Conservation (phyloP, 2,888 invertebrate genomes). For the Deilephila porcellus region DNA sequence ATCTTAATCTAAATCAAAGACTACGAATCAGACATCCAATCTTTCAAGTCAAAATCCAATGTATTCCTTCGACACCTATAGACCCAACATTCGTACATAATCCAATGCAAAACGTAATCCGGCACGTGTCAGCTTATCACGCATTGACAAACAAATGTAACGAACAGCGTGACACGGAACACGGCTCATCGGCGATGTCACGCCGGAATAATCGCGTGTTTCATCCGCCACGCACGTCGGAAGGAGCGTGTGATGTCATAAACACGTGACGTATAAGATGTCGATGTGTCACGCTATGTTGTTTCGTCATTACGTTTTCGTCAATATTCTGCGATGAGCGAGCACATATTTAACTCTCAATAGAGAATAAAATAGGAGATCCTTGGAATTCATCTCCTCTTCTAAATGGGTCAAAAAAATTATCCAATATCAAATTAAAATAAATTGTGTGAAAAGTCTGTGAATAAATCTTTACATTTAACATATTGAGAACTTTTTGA, state of each 20-base stretch:
- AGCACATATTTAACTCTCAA: no score
- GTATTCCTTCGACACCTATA: not conserved
- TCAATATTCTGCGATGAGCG: no score
- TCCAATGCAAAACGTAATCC: slow-evolving; percentile 23
- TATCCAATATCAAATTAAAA: no score
- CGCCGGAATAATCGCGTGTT: slow-evolving; percentile 23
- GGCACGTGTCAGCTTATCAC: slow-evolving; percentile 41
- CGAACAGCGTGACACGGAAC: not conserved
- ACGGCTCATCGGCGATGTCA: slow-evolving; percentile 15
- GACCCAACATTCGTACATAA: slow-evolving; percentile 9
- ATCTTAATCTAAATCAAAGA: no score
- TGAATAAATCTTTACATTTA: no score
- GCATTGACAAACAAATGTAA: slow-evolving; percentile 35
- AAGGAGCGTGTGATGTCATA: slow-evolving; percentile 1
- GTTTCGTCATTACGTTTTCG: not conserved
- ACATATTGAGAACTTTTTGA: no score
- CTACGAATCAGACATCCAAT: not conserved
- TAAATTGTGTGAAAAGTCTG: no score
- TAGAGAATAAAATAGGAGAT: no score
- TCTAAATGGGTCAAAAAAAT: no score
- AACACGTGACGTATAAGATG: slow-evolving; percentile 11
- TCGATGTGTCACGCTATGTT: not conserved
- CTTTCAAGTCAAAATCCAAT: slow-evolving; percentile 1
- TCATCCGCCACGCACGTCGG: slow-evolving; percentile 15
- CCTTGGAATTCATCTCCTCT: no score